A percentile compares a stretch with the other conserved stretches of the same genome.
phyloP scores from a whole-genome alignment of 2,797 vertebrate genomes.

The Enteromius mattozi region DNA sequence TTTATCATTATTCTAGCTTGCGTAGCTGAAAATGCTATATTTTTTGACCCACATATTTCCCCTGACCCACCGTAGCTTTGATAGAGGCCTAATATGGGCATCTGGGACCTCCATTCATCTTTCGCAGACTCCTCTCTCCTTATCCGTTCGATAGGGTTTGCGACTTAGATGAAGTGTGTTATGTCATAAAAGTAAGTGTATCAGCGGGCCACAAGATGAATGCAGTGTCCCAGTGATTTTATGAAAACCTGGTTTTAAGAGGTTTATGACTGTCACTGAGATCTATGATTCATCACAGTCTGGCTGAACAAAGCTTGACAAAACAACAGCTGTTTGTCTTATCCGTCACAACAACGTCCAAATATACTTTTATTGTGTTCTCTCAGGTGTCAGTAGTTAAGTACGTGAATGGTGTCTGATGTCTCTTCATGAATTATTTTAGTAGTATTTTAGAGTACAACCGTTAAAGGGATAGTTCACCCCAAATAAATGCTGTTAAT shows the following conservation, averaged over 20 bases:
- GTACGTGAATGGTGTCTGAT: background rate
- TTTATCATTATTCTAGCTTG: conserved; percentile 48
- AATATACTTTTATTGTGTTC: conserved; percentile 15
- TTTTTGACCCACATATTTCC: conserved; percentile 44
- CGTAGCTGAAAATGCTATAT: background rate
- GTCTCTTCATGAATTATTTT: background rate
- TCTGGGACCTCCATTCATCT: conserved; percentile 45
- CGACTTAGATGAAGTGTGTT: conserved; percentile 44
- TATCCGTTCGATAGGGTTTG: conserved; percentile 42
- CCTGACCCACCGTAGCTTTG: conserved; percentile 33
- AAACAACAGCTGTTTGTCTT: conserved; percentile 45
- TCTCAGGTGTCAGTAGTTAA: background rate
- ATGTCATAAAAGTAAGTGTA: conserved; percentile 50
- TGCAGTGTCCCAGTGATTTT: conserved; percentile 42
- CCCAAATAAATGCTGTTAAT: background rate
- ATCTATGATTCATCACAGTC: conserved; percentile 35
- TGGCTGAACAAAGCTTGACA: conserved; percentile 39
- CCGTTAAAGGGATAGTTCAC: background rate
- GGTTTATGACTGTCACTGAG: conserved; percentile 33
- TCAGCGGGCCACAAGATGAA: conserved; percentile 51
- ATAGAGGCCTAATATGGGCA: conserved; percentile 18
- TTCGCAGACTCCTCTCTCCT: conserved; percentile 34
- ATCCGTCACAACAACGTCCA: background rate
- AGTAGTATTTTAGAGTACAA: background rate
- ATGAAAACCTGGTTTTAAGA: conserved; percentile 39